These are phyloP conservation scores for Formica selysi DNA, from an alignment of 1,140 invertebrate genomes.

Conservation along the genomic window DNA sequence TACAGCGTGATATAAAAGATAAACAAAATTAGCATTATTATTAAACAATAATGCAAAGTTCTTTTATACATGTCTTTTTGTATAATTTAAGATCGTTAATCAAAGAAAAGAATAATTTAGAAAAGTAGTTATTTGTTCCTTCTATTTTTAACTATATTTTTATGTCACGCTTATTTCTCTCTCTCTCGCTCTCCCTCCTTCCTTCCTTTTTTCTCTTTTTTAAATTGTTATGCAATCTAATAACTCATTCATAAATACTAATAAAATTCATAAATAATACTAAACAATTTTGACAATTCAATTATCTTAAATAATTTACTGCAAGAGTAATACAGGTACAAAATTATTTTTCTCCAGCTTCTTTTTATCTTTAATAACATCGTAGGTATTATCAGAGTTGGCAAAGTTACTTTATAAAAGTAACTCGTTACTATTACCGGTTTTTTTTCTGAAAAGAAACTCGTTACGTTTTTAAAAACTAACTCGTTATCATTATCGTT, in stretches of 20 bases:
- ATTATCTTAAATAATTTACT: background rate
- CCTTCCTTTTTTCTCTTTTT: no score
- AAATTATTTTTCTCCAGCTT: background rate
- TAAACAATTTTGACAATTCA: background rate
- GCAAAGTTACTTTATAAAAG: no score
- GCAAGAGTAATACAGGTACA: background rate
- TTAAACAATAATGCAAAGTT: background rate
- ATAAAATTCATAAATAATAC: no score
- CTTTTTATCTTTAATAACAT: background rate
- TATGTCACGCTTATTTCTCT: no score
- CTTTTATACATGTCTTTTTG: background rate
- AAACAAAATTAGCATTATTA: slow-evolving; percentile 7
- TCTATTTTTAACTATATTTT: background rate
- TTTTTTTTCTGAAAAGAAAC: no score
- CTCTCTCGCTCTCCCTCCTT: no score
- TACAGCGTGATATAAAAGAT: background rate
- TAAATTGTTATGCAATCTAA: no score
- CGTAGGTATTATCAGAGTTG: background rate
- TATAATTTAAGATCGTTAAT: background rate
- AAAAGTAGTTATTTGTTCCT: background rate
- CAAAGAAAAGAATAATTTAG: background rate
- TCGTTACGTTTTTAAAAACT: no score
- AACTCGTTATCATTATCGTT: no score
- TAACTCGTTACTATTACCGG: no score
- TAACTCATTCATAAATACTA: background rate